Evolutionary conservation across 2,888 invertebrate species (phyloP), one percentile per base, ranked within the genome.

Genomic region (Empis livida): DNA sequence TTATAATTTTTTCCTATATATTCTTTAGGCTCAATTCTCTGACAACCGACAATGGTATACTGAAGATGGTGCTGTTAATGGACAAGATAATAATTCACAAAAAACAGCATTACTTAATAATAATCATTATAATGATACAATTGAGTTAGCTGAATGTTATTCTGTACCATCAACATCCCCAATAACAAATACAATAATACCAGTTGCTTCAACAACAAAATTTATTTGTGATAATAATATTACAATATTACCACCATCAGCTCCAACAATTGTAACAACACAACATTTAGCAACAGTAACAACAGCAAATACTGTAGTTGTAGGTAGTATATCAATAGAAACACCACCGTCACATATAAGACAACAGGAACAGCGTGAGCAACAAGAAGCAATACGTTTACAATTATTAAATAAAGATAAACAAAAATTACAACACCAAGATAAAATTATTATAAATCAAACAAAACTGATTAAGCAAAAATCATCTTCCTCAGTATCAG

Each of bases 321-420:
- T 67, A 47, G 66, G 66, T 43, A 67, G 67, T 55, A 67, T 67
- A 49, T 67, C 68, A 10, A 57, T 67, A 43, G 68, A 67, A 51
- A 61, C 66, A 31, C 68, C 68, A 10, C 67, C 68, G 5, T 60
- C 65, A 2, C 61, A 65, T 45, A 57, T 67, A 46, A 41, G 49
- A 47, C n/a, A 44, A 50, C 32, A 43, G 43, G 30, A 53, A 49
- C 10, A 40, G 47, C 43, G 50, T 50, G 32, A 48, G 50, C 13
- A 45, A 49, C 30, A 40, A 46, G 31, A 53, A 50, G 11, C 49
- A 38, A 2, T 44, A 51, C 16, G 50, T 47, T 15, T 46, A 11
- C 6, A 20, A 17, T 10, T 11, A n/a, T n/a, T n/a, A 40, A 5
- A 17, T 2, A 10, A 40, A 40, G 16, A 17, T 10, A 23, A 27